Conservation (phyloP, 2,888 invertebrate genomes). For the Proisotoma minuta region DNA sequence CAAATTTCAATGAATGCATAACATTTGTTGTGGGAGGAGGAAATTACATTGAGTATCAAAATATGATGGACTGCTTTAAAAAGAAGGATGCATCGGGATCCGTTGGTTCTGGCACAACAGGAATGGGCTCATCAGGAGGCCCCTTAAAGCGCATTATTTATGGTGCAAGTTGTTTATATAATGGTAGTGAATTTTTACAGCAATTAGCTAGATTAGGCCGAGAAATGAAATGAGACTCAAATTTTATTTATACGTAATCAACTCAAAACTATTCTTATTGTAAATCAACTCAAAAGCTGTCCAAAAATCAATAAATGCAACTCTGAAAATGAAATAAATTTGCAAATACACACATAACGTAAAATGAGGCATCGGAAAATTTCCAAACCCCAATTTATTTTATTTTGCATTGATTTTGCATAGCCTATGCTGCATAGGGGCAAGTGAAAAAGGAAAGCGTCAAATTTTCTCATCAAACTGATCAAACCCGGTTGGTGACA, state of each 20-base stretch:
- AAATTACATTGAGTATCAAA: slow-evolving; percentile 99
- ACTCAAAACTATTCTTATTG: neutral
- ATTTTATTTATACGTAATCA: neutral
- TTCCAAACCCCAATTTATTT: no score
- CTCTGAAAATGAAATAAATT: no score
- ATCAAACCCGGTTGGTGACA: no score
- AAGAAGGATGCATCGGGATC: slow-evolving; percentile 53
- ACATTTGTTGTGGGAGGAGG: slow-evolving; percentile 90
- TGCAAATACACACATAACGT: no score
- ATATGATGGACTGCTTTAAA: slow-evolving; percentile 77
- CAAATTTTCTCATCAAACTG: no score
- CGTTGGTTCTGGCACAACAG: slow-evolving; percentile 49
- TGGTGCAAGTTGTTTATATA: slow-evolving; percentile 89
- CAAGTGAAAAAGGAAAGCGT: no score
- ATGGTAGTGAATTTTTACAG: slow-evolving; percentile 88
- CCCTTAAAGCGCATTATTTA: slow-evolving; percentile 76
- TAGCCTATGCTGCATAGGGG: no score
- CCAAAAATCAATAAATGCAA: no score
- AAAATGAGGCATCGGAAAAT: no score
- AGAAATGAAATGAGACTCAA: neutral
- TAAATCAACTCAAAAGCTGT: no score
- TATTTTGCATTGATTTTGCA: no score
- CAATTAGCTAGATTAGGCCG: slow-evolving; percentile 54
- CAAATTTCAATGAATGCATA: slow-evolving; percentile 75
- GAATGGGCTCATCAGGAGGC: slow-evolving; percentile 22